Evolutionary conservation across 1,140 invertebrate species (phyloP).

Genomic region (Berghia stephanieae): DNA sequence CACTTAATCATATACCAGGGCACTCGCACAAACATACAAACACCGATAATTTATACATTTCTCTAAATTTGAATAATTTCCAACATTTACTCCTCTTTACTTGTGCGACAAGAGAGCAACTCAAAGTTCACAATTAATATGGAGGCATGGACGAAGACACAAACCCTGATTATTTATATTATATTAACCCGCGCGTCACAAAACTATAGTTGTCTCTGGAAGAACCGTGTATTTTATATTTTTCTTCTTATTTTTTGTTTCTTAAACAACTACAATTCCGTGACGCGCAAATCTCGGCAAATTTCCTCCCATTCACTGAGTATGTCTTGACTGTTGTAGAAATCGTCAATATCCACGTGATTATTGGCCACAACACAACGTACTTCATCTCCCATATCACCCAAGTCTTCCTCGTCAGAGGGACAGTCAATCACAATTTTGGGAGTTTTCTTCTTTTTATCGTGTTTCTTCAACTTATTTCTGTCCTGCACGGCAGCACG

Average conservation of each 20-base stretch:
- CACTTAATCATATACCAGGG: too few relatives aligned
- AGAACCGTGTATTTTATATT: not conserved
- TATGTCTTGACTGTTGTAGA: slow-evolving; percentile 18
- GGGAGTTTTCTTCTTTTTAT: not conserved
- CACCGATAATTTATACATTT: too few relatives aligned
- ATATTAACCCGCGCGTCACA: not conserved
- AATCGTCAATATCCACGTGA: slow-evolving; percentile 12
- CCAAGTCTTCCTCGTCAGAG: slow-evolving; percentile 25
- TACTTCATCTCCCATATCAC: not conserved
- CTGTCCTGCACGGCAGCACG: too few relatives aligned
- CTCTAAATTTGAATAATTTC: too few relatives aligned
- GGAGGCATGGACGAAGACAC: too few relatives aligned
- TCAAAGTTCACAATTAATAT: too few relatives aligned
- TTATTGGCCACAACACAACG: too few relatives aligned
- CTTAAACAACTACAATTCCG: not conserved
- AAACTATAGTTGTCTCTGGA: not conserved
- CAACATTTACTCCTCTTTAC: too few relatives aligned
- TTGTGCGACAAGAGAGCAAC: too few relatives aligned
- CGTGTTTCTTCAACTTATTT: not conserved
- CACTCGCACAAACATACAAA: too few relatives aligned
- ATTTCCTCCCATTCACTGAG: slow-evolving; percentile 33
- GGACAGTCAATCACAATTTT: slow-evolving; percentile 27
- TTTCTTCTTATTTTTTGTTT: not conserved
- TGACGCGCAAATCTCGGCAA: slow-evolving; percentile 18
- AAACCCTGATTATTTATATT: too few relatives aligned